Evolutionary conservation across 2,888 invertebrate species (phyloP), one percentile per base, ranked within the genome.

Genomic region (Oscheius myriophilus): DNA sequence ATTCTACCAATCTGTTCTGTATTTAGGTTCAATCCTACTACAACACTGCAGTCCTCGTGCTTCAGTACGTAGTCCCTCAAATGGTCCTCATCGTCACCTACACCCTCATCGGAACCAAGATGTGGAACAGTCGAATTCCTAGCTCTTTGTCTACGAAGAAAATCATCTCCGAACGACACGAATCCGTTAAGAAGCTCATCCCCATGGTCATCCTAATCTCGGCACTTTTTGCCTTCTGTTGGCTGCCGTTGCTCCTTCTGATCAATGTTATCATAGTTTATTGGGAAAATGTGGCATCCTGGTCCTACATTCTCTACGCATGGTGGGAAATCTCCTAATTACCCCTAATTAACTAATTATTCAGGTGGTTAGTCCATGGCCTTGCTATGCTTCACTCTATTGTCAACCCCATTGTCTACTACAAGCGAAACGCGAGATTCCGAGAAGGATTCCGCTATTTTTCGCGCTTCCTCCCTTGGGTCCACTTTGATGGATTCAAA

Each of bases 401-500:
- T 42, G 84, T 86, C 58, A 86, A 86, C 53, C 86, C 86, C 14
- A 73, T 84, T 26, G 75, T 86, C 58, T 86, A 86, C 69, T 84
- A 79, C 69, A 65, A 71, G 42, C 76, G 80, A 52, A 86, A 84
- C 63, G 73, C 75, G 11, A 70, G 95, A 87, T 96, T 96, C 88
- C 91, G 95, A 55, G 91, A 93, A 81, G 96, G 96, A 11, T 95
- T 96, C 71, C 70, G 68, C 62, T 78, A 58, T 51, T 78, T 78
- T 65, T 75, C 77, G 2, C 55, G 70, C 46, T 62, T 79, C 23
- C 59, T 80, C 1, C 78, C 78, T 2, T 78, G 71, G n/a, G 62
- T 73, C 18, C 52, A 75, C 25, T 81, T 80, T 69, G 75, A 73
- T 49, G 80, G 79, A 33, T 76, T 82, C 69, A 69, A 75, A 25